Percentiles rank a stretch among this genome's conserved stretches.
These are phyloP conservation scores for Ondatra zibethicus DNA, from an alignment of 2,113 vertebrate genomes.

Conservation along the genomic window DNA sequence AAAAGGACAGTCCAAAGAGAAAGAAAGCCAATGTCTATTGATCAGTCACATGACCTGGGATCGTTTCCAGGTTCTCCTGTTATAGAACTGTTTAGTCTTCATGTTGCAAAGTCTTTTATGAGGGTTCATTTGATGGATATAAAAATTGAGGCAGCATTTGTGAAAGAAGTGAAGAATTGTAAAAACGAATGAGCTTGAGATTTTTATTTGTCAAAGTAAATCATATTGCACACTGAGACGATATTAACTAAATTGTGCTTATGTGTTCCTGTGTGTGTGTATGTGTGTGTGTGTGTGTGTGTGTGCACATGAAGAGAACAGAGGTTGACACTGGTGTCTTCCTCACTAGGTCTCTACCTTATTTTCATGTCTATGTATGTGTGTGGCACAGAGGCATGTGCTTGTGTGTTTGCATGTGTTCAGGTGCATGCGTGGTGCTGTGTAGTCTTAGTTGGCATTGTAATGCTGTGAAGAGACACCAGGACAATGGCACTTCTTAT, in stretches of 20 bases:
- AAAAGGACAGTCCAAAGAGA: accelerated
- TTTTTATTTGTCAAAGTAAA: neutral
- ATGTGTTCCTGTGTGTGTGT: neutral
- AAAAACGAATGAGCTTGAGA: neutral
- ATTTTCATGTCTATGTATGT: neutral
- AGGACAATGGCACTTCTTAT: neutral
- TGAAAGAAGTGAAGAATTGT: neutral
- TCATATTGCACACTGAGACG: neutral
- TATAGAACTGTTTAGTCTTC: neutral
- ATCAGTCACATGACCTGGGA: neutral
- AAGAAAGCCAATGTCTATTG: neutral
- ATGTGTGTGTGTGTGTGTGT: neutral
- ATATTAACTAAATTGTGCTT: neutral
- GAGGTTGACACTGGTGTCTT: neutral
- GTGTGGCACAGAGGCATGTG: neutral
- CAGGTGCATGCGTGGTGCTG: accelerated
- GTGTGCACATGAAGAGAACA: neutral
- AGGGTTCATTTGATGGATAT: neutral
- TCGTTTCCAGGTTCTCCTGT: neutral
- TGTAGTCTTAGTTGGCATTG: neutral
- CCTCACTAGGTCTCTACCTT: neutral
- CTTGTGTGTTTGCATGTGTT: neutral
- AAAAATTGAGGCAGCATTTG: neutral
- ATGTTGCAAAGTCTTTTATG: neutral
- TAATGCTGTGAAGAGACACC: neutral